Conservation (phyloP, 2,113 vertebrate species). For the Athene noctua region DNA sequence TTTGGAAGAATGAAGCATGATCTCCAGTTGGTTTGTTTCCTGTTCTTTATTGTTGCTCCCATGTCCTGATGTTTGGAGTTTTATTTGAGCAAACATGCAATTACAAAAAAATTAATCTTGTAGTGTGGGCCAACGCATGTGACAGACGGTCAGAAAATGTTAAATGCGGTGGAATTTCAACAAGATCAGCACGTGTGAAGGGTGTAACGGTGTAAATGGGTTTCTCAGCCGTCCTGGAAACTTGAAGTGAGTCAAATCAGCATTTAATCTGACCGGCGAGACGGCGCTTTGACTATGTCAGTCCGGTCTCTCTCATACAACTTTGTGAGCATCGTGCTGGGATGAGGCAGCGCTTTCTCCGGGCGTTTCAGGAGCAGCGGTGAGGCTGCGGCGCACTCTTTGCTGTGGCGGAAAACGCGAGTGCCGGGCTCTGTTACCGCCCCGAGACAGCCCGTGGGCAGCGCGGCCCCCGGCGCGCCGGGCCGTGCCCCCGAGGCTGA, state of each 20-base stretch:
- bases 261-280: not conserved
- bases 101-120: not conserved
- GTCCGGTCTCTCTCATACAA: not conserved
- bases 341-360: not conserved
- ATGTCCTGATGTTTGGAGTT: not conserved
- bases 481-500: not conserved
- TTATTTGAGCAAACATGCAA: not conserved
- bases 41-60: not conserved
- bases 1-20: not conserved
- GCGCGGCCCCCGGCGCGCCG: not conserved
- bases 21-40: not conserved
- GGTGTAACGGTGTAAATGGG: not conserved
- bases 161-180: not conserved
- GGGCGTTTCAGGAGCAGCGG: not conserved
- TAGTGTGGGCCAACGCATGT: not conserved
- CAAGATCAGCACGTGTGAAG: not conserved
- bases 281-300: not conserved
- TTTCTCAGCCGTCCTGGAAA: not conserved
- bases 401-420: not conserved
- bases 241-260: not conserved
- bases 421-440: accelerated
- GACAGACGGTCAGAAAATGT: not conserved
- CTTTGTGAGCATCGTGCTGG: not conserved
- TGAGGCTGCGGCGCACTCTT: not conserved
- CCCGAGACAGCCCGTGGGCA: not conserved